These are phyloP conservation scores for Tetheella fluctuosa DNA, from an alignment of 2,888 invertebrate genomes.

Conservation along the genomic window DNA sequence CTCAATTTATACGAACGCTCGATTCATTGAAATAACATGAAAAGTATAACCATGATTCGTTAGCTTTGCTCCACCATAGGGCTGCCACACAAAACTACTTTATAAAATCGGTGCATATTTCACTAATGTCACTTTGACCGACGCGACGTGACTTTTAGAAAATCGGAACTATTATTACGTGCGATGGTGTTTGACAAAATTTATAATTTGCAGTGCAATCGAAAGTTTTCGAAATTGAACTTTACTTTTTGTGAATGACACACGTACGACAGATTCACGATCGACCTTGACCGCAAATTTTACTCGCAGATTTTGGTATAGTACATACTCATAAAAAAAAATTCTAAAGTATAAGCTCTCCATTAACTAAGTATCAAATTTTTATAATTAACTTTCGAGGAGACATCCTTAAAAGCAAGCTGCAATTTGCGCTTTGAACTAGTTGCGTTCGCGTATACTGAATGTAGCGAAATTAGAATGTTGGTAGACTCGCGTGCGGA, in stretches of 20 bases:
- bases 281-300: no score
- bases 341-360: no score
- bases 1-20: constrained; percentile 33
- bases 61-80: constrained; percentile 18
- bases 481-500: constrained; percentile 46
- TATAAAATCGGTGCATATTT: neutral
- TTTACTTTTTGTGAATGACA: no score
- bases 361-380: no score
- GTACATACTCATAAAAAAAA: no score
- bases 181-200: no score
- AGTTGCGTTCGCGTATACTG: constrained; percentile 31
- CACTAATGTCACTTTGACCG: constrained; percentile 18
- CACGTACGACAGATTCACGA: no score
- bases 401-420: constrained; percentile 16
- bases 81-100: constrained; percentile 5
- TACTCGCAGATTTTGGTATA: no score
- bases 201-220: no score
- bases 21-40: constrained; percentile 16
- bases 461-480: constrained; percentile 42
- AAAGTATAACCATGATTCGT: constrained; percentile 13
- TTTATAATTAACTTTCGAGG: neutral
- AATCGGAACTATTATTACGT: no score
- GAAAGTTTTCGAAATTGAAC: no score
- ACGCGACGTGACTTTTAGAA: no score
- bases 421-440: constrained; percentile 39